Evolutionary conservation across 1,140 invertebrate species (phyloP), one percentile per base, ranked within the genome.

Genomic region (Centruroides sculpturatus): DNA sequence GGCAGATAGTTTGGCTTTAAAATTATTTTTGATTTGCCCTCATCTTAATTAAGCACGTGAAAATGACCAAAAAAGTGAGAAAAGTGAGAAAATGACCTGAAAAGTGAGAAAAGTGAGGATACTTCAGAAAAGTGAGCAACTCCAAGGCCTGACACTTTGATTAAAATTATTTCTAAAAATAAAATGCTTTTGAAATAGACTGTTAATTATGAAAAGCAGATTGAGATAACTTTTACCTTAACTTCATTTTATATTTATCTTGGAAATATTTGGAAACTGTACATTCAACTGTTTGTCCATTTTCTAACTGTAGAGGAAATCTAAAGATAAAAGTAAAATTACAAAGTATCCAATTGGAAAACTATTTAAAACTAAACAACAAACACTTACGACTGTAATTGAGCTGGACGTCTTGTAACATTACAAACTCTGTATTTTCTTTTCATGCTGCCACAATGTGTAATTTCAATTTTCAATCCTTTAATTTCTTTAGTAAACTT

Each of bases 401-500:
- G 95, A 62, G 96, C 94, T 60, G 96, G 95, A 73, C 95, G 82
- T 55, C 95, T 80, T 3, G 97, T 99, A 3, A 99, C 96, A 78
- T 99, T 99, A 75, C 96, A 99, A 9, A 99, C 91, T 74, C 94
- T 81, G 74, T 99, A 99, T 77, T 99, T 99, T 66, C 97, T 80
- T 70, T 92, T 84, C 96, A 99, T 99, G 57, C 87, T 84, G 53
- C 97, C 97, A 78, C 96, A 99, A 77, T 99, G 97, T 9, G 95
- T 99, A 56, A 99, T 99, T 81, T 99, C 97, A 70, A 99, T 98
- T 77, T 98, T 98, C 34, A 99, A 80, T 61, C 95, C 80, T 81
- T 98, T 98, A 65, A 99, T 99, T 83, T 99, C 97, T 81, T 99
- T 99, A 65, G 97, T 99, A 78, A 99, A 99, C 77, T 99, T 99